These are phyloP conservation scores for Neocrepidodera transversa DNA, from an alignment of 2,888 invertebrate species.

Conservation along the genomic window DNA sequence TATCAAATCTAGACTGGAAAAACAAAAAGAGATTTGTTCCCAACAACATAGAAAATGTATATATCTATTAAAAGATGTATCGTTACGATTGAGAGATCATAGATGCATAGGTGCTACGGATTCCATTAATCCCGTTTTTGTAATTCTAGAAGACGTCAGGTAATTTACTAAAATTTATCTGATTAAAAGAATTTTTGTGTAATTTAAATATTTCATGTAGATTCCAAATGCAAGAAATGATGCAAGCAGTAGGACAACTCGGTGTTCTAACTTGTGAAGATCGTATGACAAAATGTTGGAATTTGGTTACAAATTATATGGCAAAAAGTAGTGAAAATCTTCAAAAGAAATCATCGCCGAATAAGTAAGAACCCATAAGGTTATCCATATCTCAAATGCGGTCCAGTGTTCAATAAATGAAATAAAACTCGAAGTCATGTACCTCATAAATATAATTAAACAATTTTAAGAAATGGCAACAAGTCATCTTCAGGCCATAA, in stretches of 20 bases:
- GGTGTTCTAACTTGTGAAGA: constrained; percentile 44
- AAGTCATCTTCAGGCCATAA: no score
- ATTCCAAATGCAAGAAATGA: constrained; percentile 36
- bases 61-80: constrained; percentile 41
- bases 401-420: no score
- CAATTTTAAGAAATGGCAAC: no score
- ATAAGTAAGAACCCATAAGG: constrained; percentile 18
- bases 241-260: constrained; percentile 40
- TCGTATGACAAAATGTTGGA: constrained; percentile 45
- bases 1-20: constrained; percentile 35
- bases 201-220: no score
- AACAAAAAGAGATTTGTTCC: constrained; percentile 36
- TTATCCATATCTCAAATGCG: no score
- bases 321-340: constrained; percentile 39
- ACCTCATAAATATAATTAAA: no score
- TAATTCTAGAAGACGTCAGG: constrained; percentile 43
- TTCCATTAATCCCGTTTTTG: constrained; percentile 44
- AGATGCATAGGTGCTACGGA: constrained; percentile 38
- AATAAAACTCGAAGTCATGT: no score
- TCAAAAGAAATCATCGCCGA: not conserved
- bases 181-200: no score
- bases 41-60: constrained; percentile 36
- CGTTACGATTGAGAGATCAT: constrained; percentile 40
- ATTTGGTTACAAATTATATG: constrained; percentile 45
- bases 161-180: no score